A percentile compares a stretch with the other conserved stretches of the same genome.
Conservation (phyloP, 2,888 invertebrate species). For the Drosophila subsilvestris region DNA sequence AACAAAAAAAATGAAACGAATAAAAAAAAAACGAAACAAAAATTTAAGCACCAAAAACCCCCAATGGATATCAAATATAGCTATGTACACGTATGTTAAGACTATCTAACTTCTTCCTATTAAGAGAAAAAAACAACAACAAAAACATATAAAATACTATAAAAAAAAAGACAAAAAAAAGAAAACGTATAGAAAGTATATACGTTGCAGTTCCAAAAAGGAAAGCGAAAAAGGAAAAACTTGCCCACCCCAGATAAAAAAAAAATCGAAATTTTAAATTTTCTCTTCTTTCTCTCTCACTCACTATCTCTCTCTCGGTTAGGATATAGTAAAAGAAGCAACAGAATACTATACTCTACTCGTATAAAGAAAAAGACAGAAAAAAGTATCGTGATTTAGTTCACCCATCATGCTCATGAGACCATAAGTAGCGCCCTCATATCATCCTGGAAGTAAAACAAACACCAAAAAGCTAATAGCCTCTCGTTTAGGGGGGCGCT, state of each 20-base stretch:
- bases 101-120: constrained; percentile 75
- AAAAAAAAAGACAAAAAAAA: constrained; percentile 23
- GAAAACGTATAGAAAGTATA: constrained; percentile 26
- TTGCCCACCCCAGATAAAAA: constrained; percentile 57
- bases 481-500: constrained; percentile 8
- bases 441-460: neutral
- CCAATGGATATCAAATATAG: constrained; percentile 73
- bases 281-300: constrained; percentile 25
- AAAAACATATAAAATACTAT: neutral
- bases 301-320: constrained; percentile 20
- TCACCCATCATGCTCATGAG: constrained; percentile 16
- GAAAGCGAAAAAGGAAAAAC: constrained; percentile 49
- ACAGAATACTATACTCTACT: neutral
- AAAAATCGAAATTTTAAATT: constrained; percentile 21
- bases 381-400: constrained; percentile 31
- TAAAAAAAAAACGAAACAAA: constrained; percentile 24
- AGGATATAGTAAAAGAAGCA: constrained; percentile 11
- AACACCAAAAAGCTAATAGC: constrained; percentile 5
- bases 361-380: constrained; percentile 12
- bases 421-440: constrained; percentile 34
- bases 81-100: constrained; percentile 64
- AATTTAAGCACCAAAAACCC: constrained; percentile 57
- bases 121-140: constrained; percentile 54
- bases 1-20: constrained; percentile 9
- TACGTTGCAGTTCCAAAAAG: constrained; percentile 54